Base-by-base conservation (phyloP, 1,140 invertebrate species). In the Calephelis nemesis region DNA sequence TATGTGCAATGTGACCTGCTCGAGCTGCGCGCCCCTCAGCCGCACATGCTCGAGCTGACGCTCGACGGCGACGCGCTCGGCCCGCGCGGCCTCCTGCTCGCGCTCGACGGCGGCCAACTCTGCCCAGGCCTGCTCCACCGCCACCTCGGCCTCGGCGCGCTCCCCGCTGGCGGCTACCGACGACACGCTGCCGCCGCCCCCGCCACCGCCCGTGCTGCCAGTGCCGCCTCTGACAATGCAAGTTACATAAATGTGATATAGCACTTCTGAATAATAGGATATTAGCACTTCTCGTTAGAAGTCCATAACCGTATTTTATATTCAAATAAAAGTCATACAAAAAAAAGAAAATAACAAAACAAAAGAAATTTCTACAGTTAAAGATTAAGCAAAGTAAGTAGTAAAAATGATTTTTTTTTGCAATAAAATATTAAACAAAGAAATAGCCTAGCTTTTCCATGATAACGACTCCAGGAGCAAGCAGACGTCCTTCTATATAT, bases 101-200 rank as follows among this genome's bases (percentile, higher is more conserved):
- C 95, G 94, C 88, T 97, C 96, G 19, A 98, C 95, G 62, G 96
- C 96, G 30, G 96, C 95, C 19, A 98, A 88, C 82, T 97, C 96
- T 0, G 95, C 94, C 94, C 96, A 97, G 12, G 97, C 97, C 81
- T 97, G 95, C 76, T 96, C 95, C 11, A 98, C 94, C 0, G 96
- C 94, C 58, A 95, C 94, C 9, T 95, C 94, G 1, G 95, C 95
- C 69, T 95, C 95, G 0, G 89, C 87, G 6, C 89, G 83, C 75
- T 91, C 89, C 6, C 80, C 81, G 39, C 85, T 75, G 11, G 70
- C 72, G 3, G 64, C 64, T 1, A 45, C 47, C 5, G 70, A 63
- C n/a, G 30, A 39, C 10, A 13, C 65, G 54, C 74, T 60, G 0
- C 19, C 65, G 7, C 70, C 45, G 19, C 49, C 39, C 72, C 63